Evolutionary conservation across 2,113 vertebrate genomes (phyloP).

Genomic region (Centropus bengalensis): DNA sequence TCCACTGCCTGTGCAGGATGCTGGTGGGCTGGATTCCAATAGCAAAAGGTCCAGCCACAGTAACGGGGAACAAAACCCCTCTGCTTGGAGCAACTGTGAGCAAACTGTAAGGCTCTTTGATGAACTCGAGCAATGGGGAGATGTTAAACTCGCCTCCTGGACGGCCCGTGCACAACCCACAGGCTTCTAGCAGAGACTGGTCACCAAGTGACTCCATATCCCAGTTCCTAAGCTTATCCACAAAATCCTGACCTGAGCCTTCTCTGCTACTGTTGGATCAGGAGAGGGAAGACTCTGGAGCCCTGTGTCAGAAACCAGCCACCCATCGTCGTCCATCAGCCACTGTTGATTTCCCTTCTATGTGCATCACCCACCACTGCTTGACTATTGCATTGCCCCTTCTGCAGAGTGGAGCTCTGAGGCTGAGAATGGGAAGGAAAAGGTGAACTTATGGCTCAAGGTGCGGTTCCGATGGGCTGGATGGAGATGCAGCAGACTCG

Average conservation of each 20-base stretch:
- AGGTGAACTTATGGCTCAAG: conserved; percentile 34
- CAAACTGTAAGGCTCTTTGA: not conserved
- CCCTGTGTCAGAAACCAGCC: not conserved
- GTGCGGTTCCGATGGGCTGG: not conserved
- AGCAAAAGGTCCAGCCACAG: not conserved
- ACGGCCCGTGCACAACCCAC: not conserved
- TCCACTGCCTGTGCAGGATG: not conserved
- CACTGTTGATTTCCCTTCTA: not conserved
- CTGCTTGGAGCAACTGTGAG: not conserved
- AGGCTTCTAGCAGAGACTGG: not conserved
- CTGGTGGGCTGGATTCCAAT: not conserved
- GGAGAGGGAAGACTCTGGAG: not conserved
- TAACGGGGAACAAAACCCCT: not conserved
- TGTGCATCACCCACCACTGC: not conserved
- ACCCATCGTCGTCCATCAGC: not conserved
- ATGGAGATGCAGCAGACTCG: conserved; percentile 5
- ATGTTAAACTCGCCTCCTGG: not conserved
- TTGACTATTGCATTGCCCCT: conserved; percentile 42
- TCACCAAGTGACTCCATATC: not conserved
- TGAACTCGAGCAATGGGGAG: not conserved
- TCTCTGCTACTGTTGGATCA: not conserved
- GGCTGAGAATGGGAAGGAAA: conserved; percentile 37
- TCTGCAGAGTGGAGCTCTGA: conserved; percentile 34
- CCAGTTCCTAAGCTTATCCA: not conserved
- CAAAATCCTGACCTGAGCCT: not conserved